phyloP scores from a whole-genome alignment of 2,888 invertebrate species.

The Diabrotica balteata region DNA sequence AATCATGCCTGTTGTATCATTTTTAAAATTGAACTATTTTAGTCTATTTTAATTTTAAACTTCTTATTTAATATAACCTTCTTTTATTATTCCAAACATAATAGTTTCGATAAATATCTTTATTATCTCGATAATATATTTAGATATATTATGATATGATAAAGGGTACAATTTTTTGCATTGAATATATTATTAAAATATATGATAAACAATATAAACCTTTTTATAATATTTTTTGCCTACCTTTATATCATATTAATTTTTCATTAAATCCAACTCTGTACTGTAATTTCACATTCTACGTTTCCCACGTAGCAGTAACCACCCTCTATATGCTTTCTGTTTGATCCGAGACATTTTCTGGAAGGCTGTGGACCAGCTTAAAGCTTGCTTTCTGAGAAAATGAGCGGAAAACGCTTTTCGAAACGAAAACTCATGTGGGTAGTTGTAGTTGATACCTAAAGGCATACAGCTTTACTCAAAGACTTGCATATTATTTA shows the following conservation, averaged over 20 bases:
- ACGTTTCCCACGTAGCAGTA: slow-evolving; percentile 42
- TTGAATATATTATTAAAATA: too few relatives aligned
- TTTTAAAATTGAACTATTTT: too few relatives aligned
- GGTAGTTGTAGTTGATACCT: slow-evolving; percentile 56
- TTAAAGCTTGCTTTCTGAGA: slow-evolving; percentile 8
- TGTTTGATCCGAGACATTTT: slow-evolving; percentile 57
- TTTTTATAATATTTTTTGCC: too few relatives aligned
- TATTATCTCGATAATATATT: too few relatives aligned
- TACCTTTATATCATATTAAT: not conserved
- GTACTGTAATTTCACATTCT: slow-evolving; percentile 33
- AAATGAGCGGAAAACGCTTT: not conserved
- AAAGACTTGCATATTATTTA: slow-evolving; percentile 63
- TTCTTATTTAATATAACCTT: too few relatives aligned
- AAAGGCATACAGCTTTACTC: slow-evolving; percentile 59
- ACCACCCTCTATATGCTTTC: slow-evolving; percentile 62
- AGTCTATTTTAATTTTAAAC: too few relatives aligned
- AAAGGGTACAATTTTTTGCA: too few relatives aligned
- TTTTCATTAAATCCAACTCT: slow-evolving; percentile 9
- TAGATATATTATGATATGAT: too few relatives aligned
- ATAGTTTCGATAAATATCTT: too few relatives aligned
- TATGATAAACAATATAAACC: too few relatives aligned
- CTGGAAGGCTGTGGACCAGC: slow-evolving; percentile 43
- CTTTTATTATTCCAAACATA: too few relatives aligned
- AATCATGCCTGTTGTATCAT: too few relatives aligned
- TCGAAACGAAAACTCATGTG: slow-evolving; percentile 34